Evolutionary conservation across 2,113 vertebrate species (phyloP), one percentile per base, ranked within the genome.

Genomic region (Albula glossodonta): DNA sequence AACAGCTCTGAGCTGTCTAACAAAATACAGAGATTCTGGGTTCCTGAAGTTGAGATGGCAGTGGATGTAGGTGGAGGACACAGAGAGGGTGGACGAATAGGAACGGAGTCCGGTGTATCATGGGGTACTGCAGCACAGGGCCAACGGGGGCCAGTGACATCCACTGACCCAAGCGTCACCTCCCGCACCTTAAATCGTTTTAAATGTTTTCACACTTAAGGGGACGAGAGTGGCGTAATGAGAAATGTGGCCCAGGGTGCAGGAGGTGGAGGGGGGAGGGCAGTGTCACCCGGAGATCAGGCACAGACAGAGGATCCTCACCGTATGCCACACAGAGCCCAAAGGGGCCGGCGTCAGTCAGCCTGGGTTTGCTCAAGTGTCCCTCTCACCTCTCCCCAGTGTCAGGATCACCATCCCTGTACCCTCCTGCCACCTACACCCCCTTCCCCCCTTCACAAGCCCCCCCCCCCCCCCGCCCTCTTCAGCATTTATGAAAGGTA

Each of bases 201-300:
- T 66, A 22, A 66, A 81, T 52, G 85, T 86, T 86, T 86, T 85
- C 77, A 63, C 84, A 81, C 79, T 15, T 80, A 41, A 52, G 22
- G 9, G 51, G 51, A 51, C 31, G 25, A 79, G 2, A 63, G 60
- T 50, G 82, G 60, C 60, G 22, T 9, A 66, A 79, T 50, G 78
- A 2, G 8, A 10, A 74, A 74, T 31, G 87, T 88, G 82, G 84
- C 8, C 31, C 84, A 85, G 88, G 86, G 80, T 88, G 90, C 85
- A 83, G 70, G 79, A 78, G 83, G 84, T 83, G 83, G 0, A 2
- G 48, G 78, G 53, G 84, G 66, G 51, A 78, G 85, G 80, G 13
- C n/a, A 50, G 87, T 85, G 17, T 90, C 82, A 90, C 74, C 51
- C 31, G 22, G 77, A 78, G 31, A 41, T 70, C 83, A 78, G 74